Base-by-base conservation (phyloP, 2,113 vertebrate genomes). In the Dasyprocta punctata region DNA sequence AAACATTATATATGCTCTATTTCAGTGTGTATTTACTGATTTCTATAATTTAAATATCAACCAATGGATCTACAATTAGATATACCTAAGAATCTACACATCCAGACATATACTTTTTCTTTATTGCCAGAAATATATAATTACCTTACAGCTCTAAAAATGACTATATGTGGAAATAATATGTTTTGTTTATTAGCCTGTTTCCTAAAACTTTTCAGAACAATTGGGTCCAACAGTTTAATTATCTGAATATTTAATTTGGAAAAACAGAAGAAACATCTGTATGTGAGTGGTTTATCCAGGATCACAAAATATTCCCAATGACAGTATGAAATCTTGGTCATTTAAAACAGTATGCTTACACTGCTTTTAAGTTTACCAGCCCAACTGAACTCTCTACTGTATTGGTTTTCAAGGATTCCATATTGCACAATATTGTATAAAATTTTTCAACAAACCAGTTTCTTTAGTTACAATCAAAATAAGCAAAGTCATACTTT, bases 201-300 rank as follows among this genome's bases (percentile, higher is more conserved):
- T 80, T 88, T 33, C 33, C 3, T 85, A 93, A 84, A 28, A 2
- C 0, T 9, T 82, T 94, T 58, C 83, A 77, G 16, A 92, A 71
- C 12, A 91, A 58, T 38, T 82, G 19, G 56, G 2, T 65, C 19
- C 49, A n/a, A 13, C 33, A 75, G 60, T 89, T 93, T 54, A 75
- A 91, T 89, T 88, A 90, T 41, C 94, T 90, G 4, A 86, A 38
- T 67, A 95, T 52, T 49, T 38, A 77, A 81, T 91, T 77, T 16
- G 47, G 60, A 54, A 54, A 28, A 83, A 22, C 41, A 26, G 61
- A 67, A n/a, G 19, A 22, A 38, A 61, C 4, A 41, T 33, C 13
- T 12, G 33, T 19, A 47, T 65, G 14, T 49, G 81, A 63, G 38
- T 56, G 92, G 38, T 69, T 89, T 83, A 61, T 61, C 86, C 22